Conservation (phyloP, 2,797 vertebrate genomes). For the Mormyrops boulengeri region DNA sequence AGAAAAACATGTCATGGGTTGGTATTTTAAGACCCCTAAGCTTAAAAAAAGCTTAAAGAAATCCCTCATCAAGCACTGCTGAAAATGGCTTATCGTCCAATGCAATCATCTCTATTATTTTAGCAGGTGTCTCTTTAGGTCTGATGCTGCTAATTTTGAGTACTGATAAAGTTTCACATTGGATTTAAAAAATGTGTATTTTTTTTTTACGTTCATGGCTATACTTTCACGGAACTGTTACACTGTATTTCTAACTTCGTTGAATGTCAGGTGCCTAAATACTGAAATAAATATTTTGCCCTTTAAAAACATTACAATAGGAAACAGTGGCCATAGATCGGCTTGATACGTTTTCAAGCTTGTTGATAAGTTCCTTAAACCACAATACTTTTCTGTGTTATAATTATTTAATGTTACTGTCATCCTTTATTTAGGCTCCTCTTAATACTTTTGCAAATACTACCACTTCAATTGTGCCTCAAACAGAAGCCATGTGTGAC, state of each 20-base stretch:
- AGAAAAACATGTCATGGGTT: background rate
- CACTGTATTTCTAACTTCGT: background rate
- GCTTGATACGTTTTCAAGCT: background rate
- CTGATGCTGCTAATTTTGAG: background rate
- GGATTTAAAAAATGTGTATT: background rate
- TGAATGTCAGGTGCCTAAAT: background rate
- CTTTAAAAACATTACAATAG: background rate
- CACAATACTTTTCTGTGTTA: background rate
- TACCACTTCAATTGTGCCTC: background rate
- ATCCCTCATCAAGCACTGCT: background rate
- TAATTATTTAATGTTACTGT: background rate
- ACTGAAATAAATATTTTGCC: background rate
- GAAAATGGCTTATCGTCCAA: background rate
- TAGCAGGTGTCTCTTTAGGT: background rate
- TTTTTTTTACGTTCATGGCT: background rate
- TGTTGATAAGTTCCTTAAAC: background rate
- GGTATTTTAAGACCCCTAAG: background rate
- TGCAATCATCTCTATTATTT: background rate
- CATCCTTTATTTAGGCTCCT: background rate
- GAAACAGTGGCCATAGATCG: background rate
- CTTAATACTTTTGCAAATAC: background rate
- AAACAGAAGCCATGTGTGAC: background rate
- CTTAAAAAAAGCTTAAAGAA: background rate
- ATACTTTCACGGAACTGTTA: background rate
- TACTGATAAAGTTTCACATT: background rate